Evolutionary conservation across 2,888 invertebrate genomes (phyloP).

Genomic region (Scaptomyza parva): DNA sequence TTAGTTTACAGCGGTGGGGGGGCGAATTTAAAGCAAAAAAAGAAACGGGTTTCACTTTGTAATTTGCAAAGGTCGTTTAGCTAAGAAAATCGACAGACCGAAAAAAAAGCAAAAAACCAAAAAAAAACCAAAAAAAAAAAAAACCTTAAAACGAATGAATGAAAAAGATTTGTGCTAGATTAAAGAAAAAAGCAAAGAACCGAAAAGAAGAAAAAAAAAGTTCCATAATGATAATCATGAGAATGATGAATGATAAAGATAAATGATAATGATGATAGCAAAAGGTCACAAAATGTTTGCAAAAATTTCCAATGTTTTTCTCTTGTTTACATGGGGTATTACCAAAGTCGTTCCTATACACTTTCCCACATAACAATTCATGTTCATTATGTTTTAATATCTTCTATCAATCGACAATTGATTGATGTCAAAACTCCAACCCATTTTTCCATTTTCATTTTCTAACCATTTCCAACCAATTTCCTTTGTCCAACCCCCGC

Average conservation of each 20-base stretch:
- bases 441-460: slow-evolving; percentile 14
- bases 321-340: neutral
- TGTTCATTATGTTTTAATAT: slow-evolving; percentile 10
- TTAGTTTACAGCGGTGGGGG: neutral
- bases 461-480: too few relatives aligned
- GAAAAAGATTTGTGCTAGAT: too few relatives aligned
- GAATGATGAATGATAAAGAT: neutral
- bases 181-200: neutral
- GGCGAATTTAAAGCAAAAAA: neutral
- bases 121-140: slow-evolving; percentile 2
- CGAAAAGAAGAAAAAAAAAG: neutral
- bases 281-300: too few relatives aligned
- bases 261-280: neutral
- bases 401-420: slow-evolving; percentile 43
- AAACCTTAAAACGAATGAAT: slow-evolving; percentile 6
- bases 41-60: slow-evolving; percentile 43
- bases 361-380: too few relatives aligned
- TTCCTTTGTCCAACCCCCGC: neutral
- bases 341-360: neutral
- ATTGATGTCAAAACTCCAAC: slow-evolving; percentile 44
- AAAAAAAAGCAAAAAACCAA: neutral
- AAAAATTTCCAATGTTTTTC: too few relatives aligned
- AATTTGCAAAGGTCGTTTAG: slow-evolving; percentile 56
- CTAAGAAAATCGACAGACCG: slow-evolving; percentile 10
- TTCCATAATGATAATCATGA: neutral